A percentile compares a stretch with the other conserved stretches of the same genome.
These are phyloP conservation scores for Barbus barbus DNA, from an alignment of 2,113 vertebrate species.

Conservation along the genomic window DNA sequence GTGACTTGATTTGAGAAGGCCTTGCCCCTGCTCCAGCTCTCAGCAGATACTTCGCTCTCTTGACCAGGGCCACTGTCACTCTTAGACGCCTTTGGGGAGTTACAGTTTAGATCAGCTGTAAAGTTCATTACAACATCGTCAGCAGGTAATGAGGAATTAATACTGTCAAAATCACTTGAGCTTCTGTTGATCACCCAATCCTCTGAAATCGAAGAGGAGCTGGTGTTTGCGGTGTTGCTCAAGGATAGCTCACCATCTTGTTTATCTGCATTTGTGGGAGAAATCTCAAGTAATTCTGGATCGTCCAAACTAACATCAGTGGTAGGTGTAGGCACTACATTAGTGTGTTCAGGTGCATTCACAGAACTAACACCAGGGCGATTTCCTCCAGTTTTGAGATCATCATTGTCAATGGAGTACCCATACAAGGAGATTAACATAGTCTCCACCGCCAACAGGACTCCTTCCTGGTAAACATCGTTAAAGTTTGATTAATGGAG, in stretches of 20 bases:
- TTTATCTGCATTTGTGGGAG: neutral
- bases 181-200: slow-evolving; percentile 68
- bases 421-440: slow-evolving; percentile 87
- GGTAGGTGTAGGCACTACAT: neutral
- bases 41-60: slow-evolving; percentile 72
- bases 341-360: neutral
- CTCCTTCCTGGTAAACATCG: slow-evolving; percentile 76
- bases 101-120: neutral
- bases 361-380: neutral
- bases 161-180: slow-evolving; percentile 51
- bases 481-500: too few relatives aligned
- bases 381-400: slow-evolving; percentile 67
- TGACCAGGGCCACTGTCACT: slow-evolving; percentile 41
- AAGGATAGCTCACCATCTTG: slow-evolving; percentile 33
- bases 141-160: slow-evolving; percentile 55
- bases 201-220: slow-evolving; percentile 73
- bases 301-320: slow-evolving; percentile 9
- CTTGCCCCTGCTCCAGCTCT: slow-evolving; percentile 86
- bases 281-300: slow-evolving; percentile 13
- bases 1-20: slow-evolving; percentile 68
- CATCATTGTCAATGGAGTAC: slow-evolving; percentile 65
- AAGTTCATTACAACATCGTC: slow-evolving; percentile 51
- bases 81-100: neutral
- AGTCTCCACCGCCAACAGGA: slow-evolving; percentile 84
- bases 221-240: slow-evolving; percentile 63